Base-by-base conservation (phyloP, 2,113 vertebrate genomes). In the Promerops cafer region DNA sequence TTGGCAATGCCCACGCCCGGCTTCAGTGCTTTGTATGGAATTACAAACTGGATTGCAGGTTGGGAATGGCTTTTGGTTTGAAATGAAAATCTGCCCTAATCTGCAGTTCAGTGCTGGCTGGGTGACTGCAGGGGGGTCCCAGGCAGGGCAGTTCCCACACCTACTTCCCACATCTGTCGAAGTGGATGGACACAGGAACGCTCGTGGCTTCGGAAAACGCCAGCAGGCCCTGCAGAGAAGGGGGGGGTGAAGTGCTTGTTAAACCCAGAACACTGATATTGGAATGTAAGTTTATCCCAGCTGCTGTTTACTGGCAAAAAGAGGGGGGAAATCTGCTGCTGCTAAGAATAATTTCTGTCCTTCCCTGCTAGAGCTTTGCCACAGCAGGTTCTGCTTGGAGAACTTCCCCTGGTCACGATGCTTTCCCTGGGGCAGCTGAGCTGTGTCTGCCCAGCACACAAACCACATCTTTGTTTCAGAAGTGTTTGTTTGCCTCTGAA, bases 151-250 rank as follows among this genome's bases (percentile, higher is more conserved):
- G 27, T 31, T 76, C 63, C 76, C 18, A 84, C 64, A 97, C 98
- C 8, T 98, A 99, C 99, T 96, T 98, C 93, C 99, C 99, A 94
- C 99, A 94, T 64, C 96, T 24, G 64, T 98, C 98, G 72, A 98
- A 99, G 89, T 99, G 97, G 84, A 99, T 80, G 4, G 98, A 97
- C 90, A 99, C 93, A 5, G 98, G 98, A 90, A 97, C 94, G 20
- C 90, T 96, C 85, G 96, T 92, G 28, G 98, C 98, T 83, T 99
- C 99, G 33, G 99, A 99, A 82, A 99, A 99, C 16, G 80, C 94
- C 77, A 99, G 95, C 4, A 99, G 97, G 16, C 99, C 99, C 99
- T 99, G 96, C 40, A 97, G 71, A 63, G 64, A 74, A 79, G 83
- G 31, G 21, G 10, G 65, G 21, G 50, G 40, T 64, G 40, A 59